Conservation (phyloP, 2,888 invertebrate genomes). For the Morpho helenor region DNA sequence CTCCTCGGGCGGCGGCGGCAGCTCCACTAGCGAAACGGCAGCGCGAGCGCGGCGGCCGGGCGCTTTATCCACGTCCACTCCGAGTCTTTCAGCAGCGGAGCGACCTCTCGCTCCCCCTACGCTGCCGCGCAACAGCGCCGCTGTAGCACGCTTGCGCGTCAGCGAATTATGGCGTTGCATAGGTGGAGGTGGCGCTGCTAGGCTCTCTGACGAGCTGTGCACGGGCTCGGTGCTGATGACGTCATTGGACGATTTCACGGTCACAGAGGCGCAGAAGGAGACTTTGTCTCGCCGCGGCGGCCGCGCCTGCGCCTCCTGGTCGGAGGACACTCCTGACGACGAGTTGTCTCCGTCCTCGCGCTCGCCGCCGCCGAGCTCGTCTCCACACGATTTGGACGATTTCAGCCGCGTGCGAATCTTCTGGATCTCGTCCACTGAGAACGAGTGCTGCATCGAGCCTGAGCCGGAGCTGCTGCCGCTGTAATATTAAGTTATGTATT, state of each 20-base stretch:
- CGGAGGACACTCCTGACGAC: conserved; percentile 92
- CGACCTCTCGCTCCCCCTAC: conserved; percentile 40
- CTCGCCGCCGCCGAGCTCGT: conserved; percentile 82
- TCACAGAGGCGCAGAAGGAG: conserved; percentile 73
- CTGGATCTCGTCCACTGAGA: conserved; percentile 93
- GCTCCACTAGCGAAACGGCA: conserved; percentile 77
- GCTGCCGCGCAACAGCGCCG: conserved; percentile 74
- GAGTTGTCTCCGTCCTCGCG: conserved; percentile 92
- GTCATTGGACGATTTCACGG: conserved; percentile 73
- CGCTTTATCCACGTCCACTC: conserved; percentile 54
- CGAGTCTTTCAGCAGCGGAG: conserved; percentile 68
- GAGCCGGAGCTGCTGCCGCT: conserved; percentile 87
- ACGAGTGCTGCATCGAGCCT: conserved; percentile 89
- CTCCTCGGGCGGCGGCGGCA: conserved; percentile 68
- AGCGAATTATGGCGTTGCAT: conserved; percentile 82
- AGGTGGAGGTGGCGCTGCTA: conserved; percentile 55
- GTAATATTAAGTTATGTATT: conserved; percentile 32
- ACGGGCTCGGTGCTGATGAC: conserved; percentile 76
- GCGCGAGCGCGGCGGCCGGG: conserved; percentile 89
- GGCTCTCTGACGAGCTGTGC: conserved; percentile 69
- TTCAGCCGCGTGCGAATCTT: conserved; percentile 91
- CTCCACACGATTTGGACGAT: conserved; percentile 92
- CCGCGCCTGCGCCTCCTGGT: conserved; percentile 81
- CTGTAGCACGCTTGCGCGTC: conserved; percentile 80
- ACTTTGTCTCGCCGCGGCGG: conserved; percentile 64